phyloP scores from a whole-genome alignment of 2,797 vertebrate species.

The Parauchenoglanis punctatus region DNA sequence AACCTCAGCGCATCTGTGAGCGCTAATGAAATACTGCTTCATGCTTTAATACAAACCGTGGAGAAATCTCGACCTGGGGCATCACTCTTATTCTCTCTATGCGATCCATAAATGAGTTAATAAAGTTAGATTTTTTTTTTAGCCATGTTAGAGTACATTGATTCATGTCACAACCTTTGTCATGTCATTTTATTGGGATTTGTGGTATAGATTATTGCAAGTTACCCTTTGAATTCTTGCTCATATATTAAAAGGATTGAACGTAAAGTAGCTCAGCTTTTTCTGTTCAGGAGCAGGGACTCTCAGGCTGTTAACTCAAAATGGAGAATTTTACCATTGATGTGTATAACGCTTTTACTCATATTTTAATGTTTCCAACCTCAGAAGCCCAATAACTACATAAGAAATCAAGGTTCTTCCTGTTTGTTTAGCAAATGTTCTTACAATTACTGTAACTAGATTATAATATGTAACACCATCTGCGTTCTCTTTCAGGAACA shows the following conservation, averaged over 20 bases:
- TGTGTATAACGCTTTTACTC: background rate
- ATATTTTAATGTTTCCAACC: background rate
- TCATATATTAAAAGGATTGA: background rate
- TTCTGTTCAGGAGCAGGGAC: background rate
- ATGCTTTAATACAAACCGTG: slow-evolving; percentile 44
- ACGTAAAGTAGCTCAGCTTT: background rate
- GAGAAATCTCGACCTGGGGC: slow-evolving; percentile 14
- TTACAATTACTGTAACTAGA: background rate
- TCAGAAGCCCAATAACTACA: background rate
- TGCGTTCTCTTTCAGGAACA: background rate
- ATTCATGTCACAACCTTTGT: slow-evolving; percentile 28
- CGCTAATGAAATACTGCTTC: slow-evolving; percentile 54
- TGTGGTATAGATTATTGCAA: background rate
- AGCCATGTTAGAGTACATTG: slow-evolving; percentile 24
- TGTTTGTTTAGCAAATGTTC: background rate
- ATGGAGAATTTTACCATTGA: background rate
- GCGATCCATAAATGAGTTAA: background rate
- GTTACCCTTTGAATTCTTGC: background rate
- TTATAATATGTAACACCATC: too few relatives aligned
- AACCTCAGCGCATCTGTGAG: slow-evolving; percentile 34
- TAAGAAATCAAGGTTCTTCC: background rate
- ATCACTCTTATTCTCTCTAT: background rate
- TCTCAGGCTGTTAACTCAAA: background rate
- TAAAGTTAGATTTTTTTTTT: slow-evolving; percentile 11
- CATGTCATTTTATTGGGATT: background rate